Percentiles rank a stretch among this genome's conserved stretches.
Conservation (phyloP, 2,888 invertebrate species). For the Mongoloraphidia duomilia region DNA sequence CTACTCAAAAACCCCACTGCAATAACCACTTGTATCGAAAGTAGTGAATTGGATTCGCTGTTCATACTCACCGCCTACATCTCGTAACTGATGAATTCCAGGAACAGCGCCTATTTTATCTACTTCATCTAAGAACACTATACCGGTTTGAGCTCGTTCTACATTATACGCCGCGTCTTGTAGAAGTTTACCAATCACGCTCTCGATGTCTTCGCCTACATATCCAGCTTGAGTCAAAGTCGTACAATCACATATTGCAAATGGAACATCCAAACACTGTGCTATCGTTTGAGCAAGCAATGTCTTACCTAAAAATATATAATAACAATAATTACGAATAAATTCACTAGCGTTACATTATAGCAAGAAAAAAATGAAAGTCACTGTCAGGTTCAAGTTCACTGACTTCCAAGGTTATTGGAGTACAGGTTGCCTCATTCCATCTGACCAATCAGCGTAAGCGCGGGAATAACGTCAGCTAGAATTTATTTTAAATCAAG, state of each 20-base stretch:
- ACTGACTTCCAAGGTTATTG: too few species aligned
- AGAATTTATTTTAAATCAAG: too few species aligned
- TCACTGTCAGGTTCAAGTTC: too few species aligned
- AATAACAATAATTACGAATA: too few species aligned
- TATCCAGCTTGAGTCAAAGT: conserved; percentile 93
- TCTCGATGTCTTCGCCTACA: conserved; percentile 99
- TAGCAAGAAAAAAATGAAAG: too few species aligned
- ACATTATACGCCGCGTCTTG: conserved; percentile 97
- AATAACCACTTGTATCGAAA: too few species aligned
- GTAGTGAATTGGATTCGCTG: too few species aligned
- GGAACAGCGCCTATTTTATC: conserved; percentile 98
- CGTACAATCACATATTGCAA: conserved; percentile 97
- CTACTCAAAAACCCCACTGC: not conserved
- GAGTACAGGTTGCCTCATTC: too few species aligned
- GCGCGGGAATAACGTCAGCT: too few species aligned
- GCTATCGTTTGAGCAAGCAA: conserved; percentile 94
- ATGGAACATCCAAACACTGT: conserved; percentile 94
- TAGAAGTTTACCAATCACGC: conserved; percentile 87
- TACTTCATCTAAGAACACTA: conserved; percentile 97
- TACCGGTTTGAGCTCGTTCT: conserved; percentile 94
- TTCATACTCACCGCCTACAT: conserved; percentile 63
- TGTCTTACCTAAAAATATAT: conserved; percentile 63
- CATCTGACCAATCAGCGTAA: too few species aligned
- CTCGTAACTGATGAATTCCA: conserved; percentile 81
- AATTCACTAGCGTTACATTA: too few species aligned